Conservation (phyloP, 2,797 vertebrate genomes). For the Pangasius macronema region DNA sequence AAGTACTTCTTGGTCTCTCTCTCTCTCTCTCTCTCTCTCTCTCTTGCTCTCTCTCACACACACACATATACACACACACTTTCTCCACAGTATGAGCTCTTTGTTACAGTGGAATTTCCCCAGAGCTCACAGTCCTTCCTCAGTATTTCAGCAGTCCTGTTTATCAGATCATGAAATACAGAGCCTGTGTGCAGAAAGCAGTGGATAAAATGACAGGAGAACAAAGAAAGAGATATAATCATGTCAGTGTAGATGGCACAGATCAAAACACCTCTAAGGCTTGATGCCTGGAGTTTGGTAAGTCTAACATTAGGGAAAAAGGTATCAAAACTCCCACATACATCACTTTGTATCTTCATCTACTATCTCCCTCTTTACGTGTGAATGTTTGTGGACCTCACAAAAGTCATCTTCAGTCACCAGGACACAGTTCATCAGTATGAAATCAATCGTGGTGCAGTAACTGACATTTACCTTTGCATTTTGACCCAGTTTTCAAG, state of each 20-base stretch:
- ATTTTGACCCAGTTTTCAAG: background rate
- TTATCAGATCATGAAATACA: conserved; percentile 46
- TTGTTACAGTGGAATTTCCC: conserved; percentile 50
- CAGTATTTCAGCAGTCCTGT: conserved; percentile 29
- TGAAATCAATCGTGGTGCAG: background rate
- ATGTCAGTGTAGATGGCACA: conserved; percentile 11
- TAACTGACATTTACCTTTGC: background rate
- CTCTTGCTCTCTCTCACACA: background rate
- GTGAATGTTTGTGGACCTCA: background rate
- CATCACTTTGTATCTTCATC: background rate
- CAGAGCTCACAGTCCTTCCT: conserved; percentile 22
- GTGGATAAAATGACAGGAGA: conserved; percentile 57
- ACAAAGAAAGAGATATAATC: conserved; percentile 17
- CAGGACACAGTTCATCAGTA: background rate
- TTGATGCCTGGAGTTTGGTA: conserved; percentile 6
- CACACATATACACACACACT: conserved; percentile 4
- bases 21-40: background rate
- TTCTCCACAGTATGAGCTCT: conserved; percentile 32
- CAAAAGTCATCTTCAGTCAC: background rate
- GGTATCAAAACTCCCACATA: background rate
- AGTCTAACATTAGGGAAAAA: background rate
- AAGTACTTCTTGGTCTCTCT: background rate
- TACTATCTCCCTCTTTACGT: background rate
- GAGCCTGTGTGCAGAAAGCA: conserved; percentile 27
- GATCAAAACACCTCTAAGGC: conserved; percentile 19